These are phyloP conservation scores for Zophobas atratus DNA, from an alignment of 1,140 invertebrate genomes.

Conservation along the genomic window DNA sequence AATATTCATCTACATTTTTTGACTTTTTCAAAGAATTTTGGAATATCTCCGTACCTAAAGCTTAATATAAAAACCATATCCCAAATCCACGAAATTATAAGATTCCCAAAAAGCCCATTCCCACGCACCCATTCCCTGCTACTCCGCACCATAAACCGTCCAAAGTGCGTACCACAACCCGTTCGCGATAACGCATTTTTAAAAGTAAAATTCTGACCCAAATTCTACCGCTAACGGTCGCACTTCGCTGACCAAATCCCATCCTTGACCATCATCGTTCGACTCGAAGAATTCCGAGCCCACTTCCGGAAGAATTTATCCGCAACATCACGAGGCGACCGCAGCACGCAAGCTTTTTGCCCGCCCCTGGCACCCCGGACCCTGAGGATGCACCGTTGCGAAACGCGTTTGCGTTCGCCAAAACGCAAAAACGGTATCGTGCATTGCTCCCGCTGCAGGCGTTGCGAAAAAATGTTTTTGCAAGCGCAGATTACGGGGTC, in stretches of 20 bases:
- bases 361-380: too few species aligned
- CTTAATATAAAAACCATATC: too few species aligned
- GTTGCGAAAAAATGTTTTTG: conserved; percentile 16
- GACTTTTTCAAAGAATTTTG: too few species aligned
- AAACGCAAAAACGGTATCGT: conserved; percentile 3
- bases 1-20: too few species aligned
- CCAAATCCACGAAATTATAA: too few species aligned
- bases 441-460: conserved; percentile 13
- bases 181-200: not conserved
- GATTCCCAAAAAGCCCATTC: not conserved
- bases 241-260: not conserved
- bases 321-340: not conserved
- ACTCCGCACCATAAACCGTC: not conserved
- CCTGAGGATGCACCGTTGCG: not conserved
- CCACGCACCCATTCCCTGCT: not conserved
- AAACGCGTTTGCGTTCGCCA: not conserved
- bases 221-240: not conserved
- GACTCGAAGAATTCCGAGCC: not conserved
- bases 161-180: not conserved
- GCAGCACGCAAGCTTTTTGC: too few species aligned
- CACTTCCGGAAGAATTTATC: conserved; percentile 20
- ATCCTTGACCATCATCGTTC: conserved; percentile 20
- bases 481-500: conserved; percentile 2
- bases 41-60: too few species aligned
- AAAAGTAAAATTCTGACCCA: not conserved